Conservation (phyloP, 1,140 invertebrate species). For the Cyphomyrmex costatus region DNA sequence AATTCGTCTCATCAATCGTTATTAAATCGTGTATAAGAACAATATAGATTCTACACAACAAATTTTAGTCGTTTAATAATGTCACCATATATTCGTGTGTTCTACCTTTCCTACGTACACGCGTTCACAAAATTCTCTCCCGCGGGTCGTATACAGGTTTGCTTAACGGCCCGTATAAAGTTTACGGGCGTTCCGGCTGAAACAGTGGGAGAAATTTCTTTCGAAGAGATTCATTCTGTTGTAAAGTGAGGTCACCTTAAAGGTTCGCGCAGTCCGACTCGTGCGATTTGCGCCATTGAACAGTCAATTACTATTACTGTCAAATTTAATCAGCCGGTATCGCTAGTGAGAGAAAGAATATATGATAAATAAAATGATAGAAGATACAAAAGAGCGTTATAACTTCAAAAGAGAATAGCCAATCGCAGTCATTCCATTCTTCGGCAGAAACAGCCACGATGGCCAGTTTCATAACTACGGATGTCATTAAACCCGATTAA, state of each 20-base stretch:
- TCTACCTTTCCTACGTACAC: conserved; percentile 29
- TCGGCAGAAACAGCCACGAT: too few relatives aligned
- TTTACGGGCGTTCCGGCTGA: conserved; percentile 69
- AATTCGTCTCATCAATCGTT: background rate
- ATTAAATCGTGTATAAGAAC: conserved; percentile 17
- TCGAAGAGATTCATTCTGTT: conserved; percentile 61
- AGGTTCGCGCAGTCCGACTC: background rate
- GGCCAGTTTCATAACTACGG: too few relatives aligned
- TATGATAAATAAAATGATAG: background rate
- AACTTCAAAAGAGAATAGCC: background rate
- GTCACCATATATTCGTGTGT: conserved; percentile 31
- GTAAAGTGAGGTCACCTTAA: conserved; percentile 6
- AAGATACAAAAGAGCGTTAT: background rate
- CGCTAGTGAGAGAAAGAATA: background rate
- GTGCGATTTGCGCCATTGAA: background rate
- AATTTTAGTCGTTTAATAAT: conserved; percentile 60
- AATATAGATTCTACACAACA: conserved; percentile 33
- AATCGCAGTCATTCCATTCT: too few relatives aligned
- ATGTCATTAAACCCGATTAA: too few relatives aligned
- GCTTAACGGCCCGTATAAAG: conserved; percentile 74
- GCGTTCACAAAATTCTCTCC: conserved; percentile 36
- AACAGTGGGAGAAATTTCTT: conserved; percentile 69
- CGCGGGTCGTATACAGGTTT: conserved; percentile 68
- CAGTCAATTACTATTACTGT: background rate
- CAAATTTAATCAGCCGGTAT: background rate